Evolutionary conservation across 2,113 vertebrate genomes (phyloP).

Genomic region (Riparia riparia): DNA sequence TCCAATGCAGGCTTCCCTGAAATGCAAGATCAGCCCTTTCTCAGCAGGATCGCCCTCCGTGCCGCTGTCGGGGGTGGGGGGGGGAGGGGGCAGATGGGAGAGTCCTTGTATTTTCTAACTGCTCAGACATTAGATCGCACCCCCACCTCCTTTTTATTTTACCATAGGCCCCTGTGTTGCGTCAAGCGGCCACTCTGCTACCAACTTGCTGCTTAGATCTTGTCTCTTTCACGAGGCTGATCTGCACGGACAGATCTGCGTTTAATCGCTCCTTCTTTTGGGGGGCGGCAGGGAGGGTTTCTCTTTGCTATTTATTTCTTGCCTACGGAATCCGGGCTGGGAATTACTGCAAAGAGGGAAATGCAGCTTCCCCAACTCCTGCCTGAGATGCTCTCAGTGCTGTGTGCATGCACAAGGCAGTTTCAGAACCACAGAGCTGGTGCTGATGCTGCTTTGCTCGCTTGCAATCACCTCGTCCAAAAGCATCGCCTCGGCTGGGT

Average conservation of each 20-base stretch:
- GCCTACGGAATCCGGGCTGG: slow-evolving; percentile 65
- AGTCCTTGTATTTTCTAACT: not conserved
- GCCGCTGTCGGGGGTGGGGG: not conserved
- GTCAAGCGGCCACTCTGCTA: slow-evolving; percentile 57
- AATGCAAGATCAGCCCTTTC: slow-evolving; percentile 48
- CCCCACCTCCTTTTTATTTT: not conserved
- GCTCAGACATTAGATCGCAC: not conserved
- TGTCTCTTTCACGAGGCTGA: slow-evolving; percentile 54
- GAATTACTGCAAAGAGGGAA: slow-evolving; percentile 68
- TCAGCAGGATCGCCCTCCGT: slow-evolving; percentile 30
- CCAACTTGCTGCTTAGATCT: slow-evolving; percentile 66
- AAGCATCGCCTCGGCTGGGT: slow-evolving; percentile 61
- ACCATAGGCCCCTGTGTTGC: slow-evolving; percentile 67
- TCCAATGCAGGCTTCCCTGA: slow-evolving; percentile 48
- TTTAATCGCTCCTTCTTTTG: not conserved
- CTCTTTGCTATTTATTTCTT: slow-evolving; percentile 60
- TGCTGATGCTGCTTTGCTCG: slow-evolving; percentile 71
- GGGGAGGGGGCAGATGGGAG: not conserved
- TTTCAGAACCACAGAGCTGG: slow-evolving; percentile 62
- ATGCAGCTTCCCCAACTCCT: slow-evolving; percentile 56
- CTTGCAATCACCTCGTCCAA: slow-evolving; percentile 64
- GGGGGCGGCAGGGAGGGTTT: slow-evolving; percentile 29
- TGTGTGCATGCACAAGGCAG: slow-evolving; percentile 68
- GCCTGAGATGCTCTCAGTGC: slow-evolving; percentile 67
- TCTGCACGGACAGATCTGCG: slow-evolving; percentile 38